Evolutionary conservation across 2,888 invertebrate species (phyloP), one percentile per base, ranked within the genome.

Genomic region (Drosophila melanosoma): DNA sequence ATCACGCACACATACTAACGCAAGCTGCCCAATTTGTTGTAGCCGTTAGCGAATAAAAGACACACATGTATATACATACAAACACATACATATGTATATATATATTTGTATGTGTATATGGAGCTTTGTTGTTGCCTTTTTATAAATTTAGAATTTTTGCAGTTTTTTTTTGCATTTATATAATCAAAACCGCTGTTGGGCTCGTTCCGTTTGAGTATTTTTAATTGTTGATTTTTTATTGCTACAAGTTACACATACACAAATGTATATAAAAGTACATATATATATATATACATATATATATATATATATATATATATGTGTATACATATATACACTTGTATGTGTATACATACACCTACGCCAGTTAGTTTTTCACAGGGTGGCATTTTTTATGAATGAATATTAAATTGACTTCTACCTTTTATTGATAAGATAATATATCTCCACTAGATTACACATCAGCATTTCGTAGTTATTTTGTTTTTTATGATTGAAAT

Each of bases 101-200:
- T 54, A 38, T 57, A 48, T 36, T 12, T 54, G 65, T 61, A 66
- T 20, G 53, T 72, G 61, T 75, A 69, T 74, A 59, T 77, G 84
- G 69, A 78, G 83, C 74, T 83, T 82, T 80, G 83, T 82, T 90
- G 74, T 81, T 88, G 90, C 65, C 74, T 76, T 88, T 84, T 82
- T 90, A 88, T 90, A 90, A 86, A 86, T 88, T 86, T 86, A 86
- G 86, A 84, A 89, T 83, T 90, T 86, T 87, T 86, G 89, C 89
- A 90, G 65, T 69, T 77, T 79, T 69, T 70, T 76, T 73, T 69
- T 80, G 71, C 84, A 83, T 83, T 88, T 89, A 88, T 89, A 86
- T 88, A 89, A 88, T 84, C 79, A 79, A 73, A 79, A 70, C 33
- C 40, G 79, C 61, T 72, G 65, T 66, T 77, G 69, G 81, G 70